phyloP scores from a whole-genome alignment of 1,140 invertebrate species.

The Nomia melanderi region DNA sequence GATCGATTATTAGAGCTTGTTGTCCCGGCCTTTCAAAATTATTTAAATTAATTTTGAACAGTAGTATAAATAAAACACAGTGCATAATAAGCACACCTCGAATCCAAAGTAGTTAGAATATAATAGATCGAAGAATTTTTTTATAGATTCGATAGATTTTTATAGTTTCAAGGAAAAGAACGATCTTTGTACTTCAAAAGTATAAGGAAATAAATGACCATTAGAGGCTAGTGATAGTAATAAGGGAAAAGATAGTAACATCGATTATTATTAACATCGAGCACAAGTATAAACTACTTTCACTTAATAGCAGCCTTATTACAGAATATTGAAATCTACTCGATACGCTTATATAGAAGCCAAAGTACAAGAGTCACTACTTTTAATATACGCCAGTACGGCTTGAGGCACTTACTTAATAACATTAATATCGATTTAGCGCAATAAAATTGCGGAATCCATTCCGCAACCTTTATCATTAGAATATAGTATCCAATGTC shows the following conservation, averaged over 20 bases:
- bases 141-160: too few species aligned
- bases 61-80: background rate
- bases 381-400: constrained; percentile 8
- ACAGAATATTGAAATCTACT: constrained; percentile 6
- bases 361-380: constrained; percentile 8
- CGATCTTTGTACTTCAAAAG: constrained; percentile 1
- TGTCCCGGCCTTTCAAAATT: background rate
- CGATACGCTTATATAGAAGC: constrained; percentile 40
- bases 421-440: background rate
- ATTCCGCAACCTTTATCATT: background rate
- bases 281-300: constrained; percentile 30
- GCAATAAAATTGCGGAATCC: background rate
- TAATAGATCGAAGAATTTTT: background rate
- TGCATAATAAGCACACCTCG: background rate
- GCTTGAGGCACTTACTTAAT: background rate
- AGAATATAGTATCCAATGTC: background rate
- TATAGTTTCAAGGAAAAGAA: background rate
- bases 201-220: constrained; percentile 11
- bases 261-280: constrained; percentile 20
- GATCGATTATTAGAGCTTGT: background rate
- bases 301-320: constrained; percentile 25
- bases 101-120: background rate
- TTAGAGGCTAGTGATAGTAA: constrained; percentile 32
- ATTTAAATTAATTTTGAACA: background rate
- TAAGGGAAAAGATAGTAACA: constrained; percentile 15